A percentile compares a stretch with the other conserved stretches of the same genome.
Conservation (phyloP, 2,113 vertebrate species). For the Xiphophorus couchianus region DNA sequence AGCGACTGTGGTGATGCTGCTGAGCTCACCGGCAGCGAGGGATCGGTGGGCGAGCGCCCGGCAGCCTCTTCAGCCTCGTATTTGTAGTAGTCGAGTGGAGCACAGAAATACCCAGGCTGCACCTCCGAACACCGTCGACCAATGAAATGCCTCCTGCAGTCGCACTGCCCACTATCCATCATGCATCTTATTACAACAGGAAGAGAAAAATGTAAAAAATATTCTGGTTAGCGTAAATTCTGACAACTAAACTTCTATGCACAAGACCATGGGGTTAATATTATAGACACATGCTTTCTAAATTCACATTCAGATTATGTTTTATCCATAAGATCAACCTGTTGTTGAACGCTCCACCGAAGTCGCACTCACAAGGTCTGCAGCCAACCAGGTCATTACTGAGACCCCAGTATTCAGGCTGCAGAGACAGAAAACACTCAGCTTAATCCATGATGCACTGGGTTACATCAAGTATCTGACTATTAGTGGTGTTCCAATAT, state of each 20-base stretch:
- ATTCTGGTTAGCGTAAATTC: no score
- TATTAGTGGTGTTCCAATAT: background rate
- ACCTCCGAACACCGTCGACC: slow-evolving; percentile 85
- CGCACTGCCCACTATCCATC: slow-evolving; percentile 84
- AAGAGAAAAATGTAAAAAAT: background rate
- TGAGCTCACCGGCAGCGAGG: slow-evolving; percentile 81
- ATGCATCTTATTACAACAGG: slow-evolving; percentile 78
- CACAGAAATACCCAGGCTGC: slow-evolving; percentile 87
- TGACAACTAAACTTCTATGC: no score
- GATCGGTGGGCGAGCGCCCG: slow-evolving; percentile 69
- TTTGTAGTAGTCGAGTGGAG: slow-evolving; percentile 84
- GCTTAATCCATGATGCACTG: background rate
- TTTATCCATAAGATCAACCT: slow-evolving; percentile 71
- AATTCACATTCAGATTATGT: background rate
- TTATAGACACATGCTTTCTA: background rate
- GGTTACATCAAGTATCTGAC: no score
- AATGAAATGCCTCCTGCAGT: slow-evolving; percentile 83
- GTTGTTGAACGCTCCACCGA: slow-evolving; percentile 86
- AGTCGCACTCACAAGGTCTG: slow-evolving; percentile 87
- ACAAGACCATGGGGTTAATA: no score
- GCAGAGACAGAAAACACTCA: slow-evolving; percentile 17
- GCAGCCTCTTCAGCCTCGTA: slow-evolving; percentile 84
- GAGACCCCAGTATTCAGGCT: slow-evolving; percentile 90
- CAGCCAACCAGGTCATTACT: slow-evolving; percentile 85
- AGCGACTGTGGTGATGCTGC: background rate